These are phyloP conservation scores for Thymelicus lineola DNA, from an alignment of 2,888 invertebrate species.

Conservation along the genomic window DNA sequence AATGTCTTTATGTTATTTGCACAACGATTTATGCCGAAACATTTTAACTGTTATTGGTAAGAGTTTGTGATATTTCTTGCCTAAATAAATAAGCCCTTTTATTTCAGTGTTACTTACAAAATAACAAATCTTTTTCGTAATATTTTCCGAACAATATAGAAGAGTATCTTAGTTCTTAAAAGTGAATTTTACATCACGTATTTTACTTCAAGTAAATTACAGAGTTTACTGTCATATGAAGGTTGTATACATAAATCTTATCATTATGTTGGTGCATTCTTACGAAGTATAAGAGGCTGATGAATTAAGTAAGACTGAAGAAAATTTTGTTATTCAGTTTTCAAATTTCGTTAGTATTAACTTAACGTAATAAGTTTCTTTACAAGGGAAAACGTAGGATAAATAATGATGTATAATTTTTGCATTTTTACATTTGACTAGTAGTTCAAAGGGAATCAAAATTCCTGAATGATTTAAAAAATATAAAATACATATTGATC, in stretches of 20 bases:
- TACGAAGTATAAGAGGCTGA: too few relatives aligned
- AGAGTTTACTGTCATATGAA: not conserved
- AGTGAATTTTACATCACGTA: not conserved
- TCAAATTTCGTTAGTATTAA: too few relatives aligned
- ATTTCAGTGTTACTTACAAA: slow-evolving; percentile 1
- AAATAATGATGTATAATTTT: too few relatives aligned
- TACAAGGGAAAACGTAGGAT: too few relatives aligned
- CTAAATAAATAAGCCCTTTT: slow-evolving; percentile 7
- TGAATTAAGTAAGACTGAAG: too few relatives aligned
- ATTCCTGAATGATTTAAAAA: too few relatives aligned
- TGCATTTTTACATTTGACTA: too few relatives aligned
- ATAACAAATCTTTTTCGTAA: not conserved
- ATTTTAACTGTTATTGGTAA: slow-evolving; percentile 30
- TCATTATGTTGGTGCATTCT: not conserved
- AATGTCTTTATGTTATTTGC: slow-evolving; percentile 22
- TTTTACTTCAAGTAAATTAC: not conserved
- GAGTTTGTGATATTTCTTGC: slow-evolving; percentile 7
- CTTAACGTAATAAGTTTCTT: too few relatives aligned
- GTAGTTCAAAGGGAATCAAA: too few relatives aligned
- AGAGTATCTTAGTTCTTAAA: not conserved
- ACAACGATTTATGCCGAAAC: slow-evolving; percentile 13
- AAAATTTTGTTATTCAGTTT: too few relatives aligned
- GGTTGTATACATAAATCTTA: not conserved
- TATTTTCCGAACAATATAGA: not conserved
- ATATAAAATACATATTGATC: too few relatives aligned